Evolutionary conservation across 2,797 vertebrate genomes (phyloP).

Genomic region (Centroberyx gerrardi): DNA sequence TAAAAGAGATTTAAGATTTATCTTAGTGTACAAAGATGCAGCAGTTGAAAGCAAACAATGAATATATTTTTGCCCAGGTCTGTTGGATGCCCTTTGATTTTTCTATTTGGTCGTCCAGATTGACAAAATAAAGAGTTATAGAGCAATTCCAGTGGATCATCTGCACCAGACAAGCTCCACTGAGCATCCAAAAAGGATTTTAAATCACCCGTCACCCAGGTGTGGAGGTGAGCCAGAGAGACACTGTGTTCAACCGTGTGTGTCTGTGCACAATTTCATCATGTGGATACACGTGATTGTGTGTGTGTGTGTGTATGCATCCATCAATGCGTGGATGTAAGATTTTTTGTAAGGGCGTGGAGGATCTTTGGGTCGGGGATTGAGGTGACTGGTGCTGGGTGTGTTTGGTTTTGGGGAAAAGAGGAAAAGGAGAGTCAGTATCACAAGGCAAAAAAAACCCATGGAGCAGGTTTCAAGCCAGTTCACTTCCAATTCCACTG

Average conservation of each 20-base stretch:
- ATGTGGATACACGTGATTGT: slow-evolving; percentile 15
- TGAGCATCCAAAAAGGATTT: slow-evolving; percentile 44
- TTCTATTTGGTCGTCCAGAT: slow-evolving; percentile 28
- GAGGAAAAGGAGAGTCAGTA: slow-evolving; percentile 19
- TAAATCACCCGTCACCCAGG: slow-evolving; percentile 39
- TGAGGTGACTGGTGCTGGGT: slow-evolving; percentile 30
- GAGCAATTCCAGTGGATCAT: slow-evolving; percentile 46
- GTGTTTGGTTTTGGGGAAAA: slow-evolving; percentile 23
- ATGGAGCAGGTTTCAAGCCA: slow-evolving; percentile 55
- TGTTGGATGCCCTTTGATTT: neutral
- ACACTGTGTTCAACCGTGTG: slow-evolving; percentile 22
- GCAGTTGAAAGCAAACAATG: too few species aligned
- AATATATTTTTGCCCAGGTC: too few species aligned
- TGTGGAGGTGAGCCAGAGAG: slow-evolving; percentile 28
- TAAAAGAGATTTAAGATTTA: too few species aligned
- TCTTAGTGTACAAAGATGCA: too few species aligned
- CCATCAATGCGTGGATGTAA: slow-evolving; percentile 1
- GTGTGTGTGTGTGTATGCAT: neutral
- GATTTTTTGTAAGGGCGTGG: slow-evolving; percentile 18
- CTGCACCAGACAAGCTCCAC: slow-evolving; percentile 45
- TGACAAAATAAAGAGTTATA: slow-evolving; percentile 40
- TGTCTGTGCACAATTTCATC: slow-evolving; percentile 38
- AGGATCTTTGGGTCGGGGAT: slow-evolving; percentile 41
- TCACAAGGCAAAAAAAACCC: slow-evolving; percentile 30
- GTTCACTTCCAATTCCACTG: slow-evolving; percentile 59